Base-by-base conservation (phyloP, 2,888 invertebrate species). In the Callinectes sapidus region DNA sequence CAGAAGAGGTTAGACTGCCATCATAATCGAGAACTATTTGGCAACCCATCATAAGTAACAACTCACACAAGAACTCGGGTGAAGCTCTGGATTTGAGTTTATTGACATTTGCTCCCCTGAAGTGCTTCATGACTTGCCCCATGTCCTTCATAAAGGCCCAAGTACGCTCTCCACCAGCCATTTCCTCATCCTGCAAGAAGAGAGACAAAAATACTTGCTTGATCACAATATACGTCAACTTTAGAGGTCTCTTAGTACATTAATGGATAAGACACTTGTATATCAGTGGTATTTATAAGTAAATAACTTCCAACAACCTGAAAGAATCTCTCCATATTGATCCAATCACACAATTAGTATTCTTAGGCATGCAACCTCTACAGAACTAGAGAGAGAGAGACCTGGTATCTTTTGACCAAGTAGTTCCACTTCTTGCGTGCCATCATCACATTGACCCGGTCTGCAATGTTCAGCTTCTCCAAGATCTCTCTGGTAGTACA, bases 371-470 rank as follows among this genome's bases (percentile, higher is more conserved):
- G 28, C 66, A 28, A 66, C 32, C 71, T 28, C n/a, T 28, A 39
- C n/a, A 55, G 2, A 71, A 71, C 8, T 18, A 10, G 23, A 42
- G 32, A 10, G 23, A 42, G 32, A 42, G 32, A 16, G 48, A 94
- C 94, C 94, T 94, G 94, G 85, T 94, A 94, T 89, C 94, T 94
- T 39, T 94, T 94, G 66, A 94, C 91, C 54, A 94, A 90, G 54
- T 94, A 94, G 88, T 94, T 94, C 94, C 94, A 94, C 89, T 94
- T 94, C 91, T 94, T 94, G 28, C 94, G 88, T 39, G 94, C 94
- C 94, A 94, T 94, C 91, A 93, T 94, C 54, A 94, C 94, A 66
- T 92, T 94, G 13, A 94, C 94, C 55, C 87, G 81, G 55, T 93
- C 94, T 35, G 42, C 88, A 66, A 94, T 94, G 48, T 90, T 91